Base-by-base conservation (phyloP, 2,113 vertebrate species). In the Phocoena phocoena region DNA sequence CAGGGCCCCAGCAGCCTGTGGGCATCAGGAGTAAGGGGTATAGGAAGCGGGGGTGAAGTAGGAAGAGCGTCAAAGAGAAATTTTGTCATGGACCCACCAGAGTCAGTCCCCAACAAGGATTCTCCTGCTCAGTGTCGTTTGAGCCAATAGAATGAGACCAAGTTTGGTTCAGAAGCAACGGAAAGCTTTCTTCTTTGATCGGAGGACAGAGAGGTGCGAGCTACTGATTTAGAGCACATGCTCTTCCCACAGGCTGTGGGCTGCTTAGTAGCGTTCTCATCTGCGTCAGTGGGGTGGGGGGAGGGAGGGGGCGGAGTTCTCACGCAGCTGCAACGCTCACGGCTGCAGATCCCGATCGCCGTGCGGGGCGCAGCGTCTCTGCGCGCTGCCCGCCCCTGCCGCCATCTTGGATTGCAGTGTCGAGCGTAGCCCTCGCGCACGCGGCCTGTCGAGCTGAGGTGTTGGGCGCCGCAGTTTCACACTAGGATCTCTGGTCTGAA, bases 361-460 rank as follows among this genome's bases (percentile, higher is more conserved):
- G 33, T n/a, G 7, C 33, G 20, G 50, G 50, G 11, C 3, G 11
- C 20, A 13, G 33, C 1, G 31, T 79, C 20, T 55, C 6, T 55
- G 50, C 11, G 6, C 33, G 6, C 1, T 0, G 21, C 77, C 12
- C 62, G 25, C 62, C 53, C 53, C 15, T 25, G 47, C 21, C 6
- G 12, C 53, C 77, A 26, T 17, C 33, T 26, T 80, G 53, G 36
- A 3, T 5, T 5, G 77, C 21, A 1, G n/a, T 5, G 33, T 8
- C 6, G 33, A 3, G 77, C 21, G 1, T 13, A 5, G 33, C 8
- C 0, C 0, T 15, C 11, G 6, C 2, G 77, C 13, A 1, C 23
- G 3, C 12, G 4, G 1, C 21, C 4, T 23, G 33, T 12, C n/a
- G 8, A 3, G 77, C n/a, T 36, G 53, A 80, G 77, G 21, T 17